phyloP scores from a whole-genome alignment of 2,797 vertebrate genomes.

The Sebastes cheni region DNA sequence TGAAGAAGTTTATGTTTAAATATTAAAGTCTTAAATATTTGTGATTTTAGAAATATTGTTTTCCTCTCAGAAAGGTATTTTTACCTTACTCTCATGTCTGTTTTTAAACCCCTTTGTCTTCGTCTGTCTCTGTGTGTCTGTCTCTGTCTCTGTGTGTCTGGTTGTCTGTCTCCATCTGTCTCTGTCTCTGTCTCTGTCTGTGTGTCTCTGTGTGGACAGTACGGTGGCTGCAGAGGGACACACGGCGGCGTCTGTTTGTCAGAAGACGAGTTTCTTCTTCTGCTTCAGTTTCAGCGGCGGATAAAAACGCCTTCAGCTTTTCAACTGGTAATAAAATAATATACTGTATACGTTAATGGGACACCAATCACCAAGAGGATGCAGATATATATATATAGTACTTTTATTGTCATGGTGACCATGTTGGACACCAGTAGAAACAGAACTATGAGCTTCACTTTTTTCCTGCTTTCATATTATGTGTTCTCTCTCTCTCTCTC shows the following conservation, averaged over 20 bases:
- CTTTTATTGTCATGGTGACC: too few species aligned
- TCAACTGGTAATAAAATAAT: slow-evolving; percentile 77
- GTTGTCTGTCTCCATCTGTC: not conserved
- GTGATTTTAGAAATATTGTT: not conserved
- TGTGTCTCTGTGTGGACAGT: slow-evolving; percentile 62
- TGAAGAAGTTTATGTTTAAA: too few species aligned
- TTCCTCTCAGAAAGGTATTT: not conserved
- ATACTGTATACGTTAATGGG: not conserved
- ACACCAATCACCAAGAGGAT: too few species aligned
- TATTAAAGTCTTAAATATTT: too few species aligned
- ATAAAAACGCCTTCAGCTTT: slow-evolving; percentile 85
- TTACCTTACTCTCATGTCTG: not conserved
- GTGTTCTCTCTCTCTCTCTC: not conserved
- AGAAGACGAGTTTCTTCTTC: slow-evolving; percentile 81
- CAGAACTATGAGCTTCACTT: too few species aligned
- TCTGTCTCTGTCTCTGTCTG: not conserved
- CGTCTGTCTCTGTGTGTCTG: not conserved
- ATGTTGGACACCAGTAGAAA: too few species aligned
- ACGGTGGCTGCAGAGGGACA: slow-evolving; percentile 76
- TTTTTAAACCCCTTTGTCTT: not conserved
- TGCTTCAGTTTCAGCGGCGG: slow-evolving; percentile 86
- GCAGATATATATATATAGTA: not conserved
- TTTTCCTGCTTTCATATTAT: not conserved
- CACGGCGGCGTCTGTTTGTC: slow-evolving; percentile 77
- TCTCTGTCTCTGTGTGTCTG: not conserved